phyloP scores from a whole-genome alignment of 2,113 vertebrate species.

The Raja brachyura region DNA sequence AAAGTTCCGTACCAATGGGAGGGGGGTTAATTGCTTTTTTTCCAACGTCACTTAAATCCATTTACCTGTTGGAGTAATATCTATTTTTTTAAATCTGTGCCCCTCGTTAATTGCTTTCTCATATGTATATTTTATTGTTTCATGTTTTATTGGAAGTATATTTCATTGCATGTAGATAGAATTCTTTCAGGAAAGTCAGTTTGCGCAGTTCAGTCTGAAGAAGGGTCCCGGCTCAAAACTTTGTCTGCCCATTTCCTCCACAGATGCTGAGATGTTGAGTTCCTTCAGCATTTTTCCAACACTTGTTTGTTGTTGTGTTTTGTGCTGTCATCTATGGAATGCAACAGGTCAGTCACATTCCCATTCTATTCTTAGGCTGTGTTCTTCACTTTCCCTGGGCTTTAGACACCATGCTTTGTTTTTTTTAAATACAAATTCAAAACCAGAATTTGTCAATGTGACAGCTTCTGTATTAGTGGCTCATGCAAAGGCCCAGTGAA shows the following conservation, averaged over 20 bases:
- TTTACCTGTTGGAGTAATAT: neutral
- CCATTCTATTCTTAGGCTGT: neutral
- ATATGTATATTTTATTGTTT: neutral
- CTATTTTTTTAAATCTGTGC: neutral
- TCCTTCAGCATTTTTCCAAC: no score
- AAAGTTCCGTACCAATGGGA: no score
- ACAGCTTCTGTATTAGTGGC: neutral
- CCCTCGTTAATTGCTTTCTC: neutral
- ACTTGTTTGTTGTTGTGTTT: no score
- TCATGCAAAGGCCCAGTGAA: no score
- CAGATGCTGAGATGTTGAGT: no score
- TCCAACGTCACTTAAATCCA: neutral
- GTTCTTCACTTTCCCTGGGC: neutral
- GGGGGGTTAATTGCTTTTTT: neutral
- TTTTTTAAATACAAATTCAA: neutral
- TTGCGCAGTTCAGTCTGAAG: no score
- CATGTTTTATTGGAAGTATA: neutral
- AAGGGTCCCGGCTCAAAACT: no score
- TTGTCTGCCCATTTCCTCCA: no score
- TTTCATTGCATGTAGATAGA: neutral
- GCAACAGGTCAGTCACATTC: neutral
- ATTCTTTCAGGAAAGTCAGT: neutral
- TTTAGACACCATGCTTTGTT: neutral
- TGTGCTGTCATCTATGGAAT: neutral
- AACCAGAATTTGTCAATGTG: neutral